Evolutionary conservation across 2,888 invertebrate genomes (phyloP).

Genomic region (Auanema freiburgensis): DNA sequence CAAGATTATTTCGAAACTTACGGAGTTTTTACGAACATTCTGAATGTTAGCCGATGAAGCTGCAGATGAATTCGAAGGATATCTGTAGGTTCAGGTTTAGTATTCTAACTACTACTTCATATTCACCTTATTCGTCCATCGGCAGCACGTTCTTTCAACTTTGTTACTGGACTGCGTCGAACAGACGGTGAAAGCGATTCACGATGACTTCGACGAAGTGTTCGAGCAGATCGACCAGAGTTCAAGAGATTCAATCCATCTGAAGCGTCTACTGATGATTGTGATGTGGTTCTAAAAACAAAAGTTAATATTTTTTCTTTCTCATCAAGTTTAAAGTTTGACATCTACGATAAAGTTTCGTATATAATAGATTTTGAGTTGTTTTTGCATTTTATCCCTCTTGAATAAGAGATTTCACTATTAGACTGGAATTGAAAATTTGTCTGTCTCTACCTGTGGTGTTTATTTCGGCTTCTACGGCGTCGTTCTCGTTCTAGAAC

Average conservation of each 20-base stretch:
- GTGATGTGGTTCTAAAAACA: neutral
- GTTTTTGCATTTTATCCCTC: too few species aligned
- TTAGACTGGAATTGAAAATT: too few species aligned
- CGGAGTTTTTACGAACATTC: conserved; percentile 1
- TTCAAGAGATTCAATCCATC: conserved; percentile 7
- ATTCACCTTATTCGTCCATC: conserved; percentile 36
- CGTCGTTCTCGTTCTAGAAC: conserved; percentile 2
- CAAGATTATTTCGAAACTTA: neutral
- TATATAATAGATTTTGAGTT: too few species aligned
- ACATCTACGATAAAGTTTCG: neutral
- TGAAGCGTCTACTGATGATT: conserved; percentile 20
- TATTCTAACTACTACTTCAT: neutral
- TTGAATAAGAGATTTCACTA: too few species aligned
- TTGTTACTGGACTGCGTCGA: conserved; percentile 56
- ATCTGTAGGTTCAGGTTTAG: too few species aligned
- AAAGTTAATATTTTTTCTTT: too few species aligned
- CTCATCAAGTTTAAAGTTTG: neutral
- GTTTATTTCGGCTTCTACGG: neutral
- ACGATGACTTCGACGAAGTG: conserved; percentile 12
- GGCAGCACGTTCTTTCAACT: conserved; percentile 51
- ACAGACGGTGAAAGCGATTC: conserved; percentile 54
- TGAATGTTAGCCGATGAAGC: conserved; percentile 20
- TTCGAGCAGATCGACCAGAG: conserved; percentile 1
- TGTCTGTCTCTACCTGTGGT: too few species aligned
- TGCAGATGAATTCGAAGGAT: conserved; percentile 31